Conservation (phyloP, 2,888 invertebrate species). For the Axea sp. region DNA sequence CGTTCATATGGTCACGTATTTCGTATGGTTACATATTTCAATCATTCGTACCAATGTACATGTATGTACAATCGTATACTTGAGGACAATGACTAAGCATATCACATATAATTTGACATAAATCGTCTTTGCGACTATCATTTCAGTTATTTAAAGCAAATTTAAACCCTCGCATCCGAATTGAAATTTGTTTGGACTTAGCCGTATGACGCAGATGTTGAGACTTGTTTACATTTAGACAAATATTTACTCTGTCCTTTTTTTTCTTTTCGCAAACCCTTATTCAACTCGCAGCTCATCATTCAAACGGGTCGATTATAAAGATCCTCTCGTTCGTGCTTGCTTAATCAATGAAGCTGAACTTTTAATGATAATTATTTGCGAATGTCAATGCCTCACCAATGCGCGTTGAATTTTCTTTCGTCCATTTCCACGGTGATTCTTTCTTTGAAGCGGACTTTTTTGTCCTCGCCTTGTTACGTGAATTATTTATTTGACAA, state of each 20-base stretch:
- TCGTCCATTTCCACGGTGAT: not conserved
- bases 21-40: too few species aligned
- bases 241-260: conserved; percentile 21
- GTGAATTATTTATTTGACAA: conserved; percentile 8
- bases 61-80: too few species aligned
- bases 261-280: not conserved
- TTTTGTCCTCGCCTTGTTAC: not conserved
- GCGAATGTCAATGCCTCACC: conserved; percentile 24
- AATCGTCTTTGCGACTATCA: too few species aligned
- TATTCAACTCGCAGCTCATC: conserved; percentile 7
- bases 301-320: conserved; percentile 12
- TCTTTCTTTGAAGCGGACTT: not conserved
- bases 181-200: too few species aligned
- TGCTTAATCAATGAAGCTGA: conserved; percentile 33
- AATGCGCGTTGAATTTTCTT: conserved; percentile 3
- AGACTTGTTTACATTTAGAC: conserved; percentile 21
- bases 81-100: too few species aligned
- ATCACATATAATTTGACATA: too few species aligned
- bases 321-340: conserved; percentile 12
- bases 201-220: conserved; percentile 4
- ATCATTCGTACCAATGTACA: too few species aligned
- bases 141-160: too few species aligned
- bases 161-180: too few species aligned
- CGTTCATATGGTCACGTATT: too few species aligned
- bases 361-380: conserved; percentile 44